These are phyloP conservation scores for Tetragonula carbonaria DNA, from an alignment of 2,888 invertebrate species.

Conservation along the genomic window DNA sequence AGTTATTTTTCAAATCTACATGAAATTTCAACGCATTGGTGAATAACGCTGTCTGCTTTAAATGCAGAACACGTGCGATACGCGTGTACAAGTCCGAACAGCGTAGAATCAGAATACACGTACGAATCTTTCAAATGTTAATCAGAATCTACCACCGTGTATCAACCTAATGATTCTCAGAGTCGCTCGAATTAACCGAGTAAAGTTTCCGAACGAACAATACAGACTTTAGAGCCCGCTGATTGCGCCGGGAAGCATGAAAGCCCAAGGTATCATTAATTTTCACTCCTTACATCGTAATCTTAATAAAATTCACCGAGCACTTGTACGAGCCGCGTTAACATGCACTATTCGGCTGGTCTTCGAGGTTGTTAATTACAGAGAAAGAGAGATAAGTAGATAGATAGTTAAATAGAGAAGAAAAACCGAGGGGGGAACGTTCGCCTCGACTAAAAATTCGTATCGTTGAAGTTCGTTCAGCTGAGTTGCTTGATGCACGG, in stretches of 20 bases:
- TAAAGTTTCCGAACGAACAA: not conserved
- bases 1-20: not conserved
- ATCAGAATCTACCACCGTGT: not conserved
- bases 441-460: slow-evolving; percentile 4
- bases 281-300: not conserved
- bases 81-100: no score
- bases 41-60: no score
- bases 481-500: not conserved
- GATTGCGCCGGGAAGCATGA: not conserved
- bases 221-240: not conserved
- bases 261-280: not conserved
- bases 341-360: slow-evolving; percentile 4
- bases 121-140: no score
- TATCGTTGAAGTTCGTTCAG: not conserved
- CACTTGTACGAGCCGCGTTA: not conserved
- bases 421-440: not conserved
- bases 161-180: not conserved
- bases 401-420: not conserved
- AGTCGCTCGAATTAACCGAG: not conserved
- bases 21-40: not conserved
- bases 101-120: no score
- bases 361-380: slow-evolving; percentile 8
- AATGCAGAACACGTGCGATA: no score
- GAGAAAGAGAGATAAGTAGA: not conserved
- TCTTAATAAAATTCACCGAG: slow-evolving; percentile 22